These are phyloP conservation scores for Valencia hispanica DNA, from an alignment of 2,797 vertebrate species.

Conservation along the genomic window DNA sequence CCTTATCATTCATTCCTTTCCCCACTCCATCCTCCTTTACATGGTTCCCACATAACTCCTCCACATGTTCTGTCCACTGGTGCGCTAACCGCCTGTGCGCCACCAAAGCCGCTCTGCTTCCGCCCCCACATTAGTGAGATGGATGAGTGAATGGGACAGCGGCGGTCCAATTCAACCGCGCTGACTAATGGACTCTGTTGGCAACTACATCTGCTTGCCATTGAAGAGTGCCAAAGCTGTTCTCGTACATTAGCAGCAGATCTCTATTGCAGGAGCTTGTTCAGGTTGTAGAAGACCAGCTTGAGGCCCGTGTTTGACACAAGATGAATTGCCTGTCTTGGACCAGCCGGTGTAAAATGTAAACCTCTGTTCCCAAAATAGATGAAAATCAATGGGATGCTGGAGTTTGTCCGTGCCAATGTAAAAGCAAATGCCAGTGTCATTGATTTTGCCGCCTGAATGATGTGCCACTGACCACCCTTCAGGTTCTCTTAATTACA, in stretches of 20 bases:
- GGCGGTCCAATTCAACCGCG: conserved; percentile 51
- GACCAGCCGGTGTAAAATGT: conserved; percentile 58
- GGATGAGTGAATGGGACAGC: conserved; percentile 54
- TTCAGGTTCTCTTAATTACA: conserved; percentile 63
- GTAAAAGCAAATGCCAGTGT: conserved; percentile 62
- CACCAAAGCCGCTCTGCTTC: conserved; percentile 30
- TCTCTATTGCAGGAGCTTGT: conserved; percentile 70
- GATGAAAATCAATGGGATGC: conserved; percentile 72
- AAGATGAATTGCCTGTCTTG: conserved; percentile 61
- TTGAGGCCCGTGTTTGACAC: conserved; percentile 42
- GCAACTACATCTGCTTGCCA: conserved; percentile 73
- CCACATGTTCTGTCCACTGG: conserved; percentile 35
- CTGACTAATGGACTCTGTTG: conserved; percentile 76
- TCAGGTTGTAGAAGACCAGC: conserved; percentile 59
- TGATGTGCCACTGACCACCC: conserved; percentile 68
- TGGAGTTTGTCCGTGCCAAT: conserved; percentile 47
- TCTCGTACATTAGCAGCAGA: conserved; percentile 69
- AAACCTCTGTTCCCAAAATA: conserved; percentile 67
- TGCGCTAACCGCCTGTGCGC: conserved; percentile 8
- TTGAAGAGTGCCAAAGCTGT: conserved; percentile 62
- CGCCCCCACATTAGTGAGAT: conserved; percentile 55
- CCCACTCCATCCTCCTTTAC: conserved; percentile 27
- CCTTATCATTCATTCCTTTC: conserved; percentile 8
- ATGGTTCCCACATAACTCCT: conserved; percentile 15
- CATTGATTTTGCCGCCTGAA: conserved; percentile 75